phyloP scores from a whole-genome alignment of 2,797 vertebrate species.

The Liparis tanakae region DNA sequence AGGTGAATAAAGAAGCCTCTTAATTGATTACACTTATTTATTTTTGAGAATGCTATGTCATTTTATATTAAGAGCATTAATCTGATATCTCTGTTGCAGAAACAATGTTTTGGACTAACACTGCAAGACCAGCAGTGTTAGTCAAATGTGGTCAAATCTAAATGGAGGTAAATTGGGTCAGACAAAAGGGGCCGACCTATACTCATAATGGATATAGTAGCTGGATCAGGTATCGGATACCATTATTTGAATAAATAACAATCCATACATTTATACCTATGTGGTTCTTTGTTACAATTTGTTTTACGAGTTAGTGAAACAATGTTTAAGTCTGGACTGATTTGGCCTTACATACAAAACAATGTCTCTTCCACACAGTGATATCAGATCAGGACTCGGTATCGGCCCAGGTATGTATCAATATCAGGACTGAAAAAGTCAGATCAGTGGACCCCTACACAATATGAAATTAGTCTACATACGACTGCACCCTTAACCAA shows the following conservation, averaged over 20 bases:
- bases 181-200: too few species aligned
- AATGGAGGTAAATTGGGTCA: too few species aligned
- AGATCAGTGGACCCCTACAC: too few species aligned
- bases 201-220: too few species aligned
- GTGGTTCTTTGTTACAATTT: neutral
- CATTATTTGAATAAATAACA: neutral
- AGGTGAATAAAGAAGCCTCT: neutral
- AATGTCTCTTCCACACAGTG: neutral
- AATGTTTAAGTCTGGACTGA: neutral
- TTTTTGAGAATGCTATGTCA: too few species aligned
- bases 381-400: too few species aligned
- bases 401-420: neutral
- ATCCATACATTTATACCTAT: too few species aligned
- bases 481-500: neutral
- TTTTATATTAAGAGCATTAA: neutral
- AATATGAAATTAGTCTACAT: neutral
- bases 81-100: neutral
- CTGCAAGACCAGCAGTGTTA: too few species aligned
- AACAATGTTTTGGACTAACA: too few species aligned
- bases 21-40: neutral
- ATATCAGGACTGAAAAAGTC: neutral
- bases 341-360: too few species aligned
- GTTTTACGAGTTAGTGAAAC: neutral
- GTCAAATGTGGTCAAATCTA: too few species aligned
- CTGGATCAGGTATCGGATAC: neutral